phyloP scores from a whole-genome alignment of 2,888 invertebrate genomes.

The Pachliopta kotzebuea region DNA sequence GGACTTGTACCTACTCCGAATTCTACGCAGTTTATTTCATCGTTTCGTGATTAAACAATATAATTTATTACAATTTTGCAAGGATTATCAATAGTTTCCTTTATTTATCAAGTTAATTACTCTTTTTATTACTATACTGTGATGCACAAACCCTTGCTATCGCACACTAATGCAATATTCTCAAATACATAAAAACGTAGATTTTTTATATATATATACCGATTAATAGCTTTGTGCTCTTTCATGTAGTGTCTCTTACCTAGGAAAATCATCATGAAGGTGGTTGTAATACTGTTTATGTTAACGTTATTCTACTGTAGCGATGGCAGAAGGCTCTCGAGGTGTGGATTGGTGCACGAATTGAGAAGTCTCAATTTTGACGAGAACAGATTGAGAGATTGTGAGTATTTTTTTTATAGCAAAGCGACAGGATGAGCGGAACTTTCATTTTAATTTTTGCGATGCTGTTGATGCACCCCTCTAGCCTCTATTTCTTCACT shows the following conservation, averaged over 20 bases:
- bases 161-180: not conserved
- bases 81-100: not conserved
- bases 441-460: no score
- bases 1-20: no score
- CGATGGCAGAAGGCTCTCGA: not conserved
- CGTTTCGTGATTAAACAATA: not conserved
- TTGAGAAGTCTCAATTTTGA: slow-evolving; percentile 46
- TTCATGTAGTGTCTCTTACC: not conserved
- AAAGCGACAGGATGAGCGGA: not conserved
- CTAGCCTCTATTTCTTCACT: no score
- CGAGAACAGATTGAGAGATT: slow-evolving; percentile 45
- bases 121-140: not conserved
- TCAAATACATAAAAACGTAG: not conserved
- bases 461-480: no score
- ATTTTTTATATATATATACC: not conserved
- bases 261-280: not conserved
- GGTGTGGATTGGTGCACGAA: slow-evolving; percentile 29
- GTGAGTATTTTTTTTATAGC: slow-evolving; percentile 36
- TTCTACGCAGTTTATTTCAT: not conserved
- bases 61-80: not conserved
- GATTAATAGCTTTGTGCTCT: not conserved
- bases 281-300: not conserved
- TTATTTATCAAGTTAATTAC: not conserved
- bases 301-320: not conserved
- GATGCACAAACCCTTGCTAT: not conserved